These are phyloP conservation scores for Tenthredo notha DNA, from an alignment of 2,888 invertebrate species.

Conservation along the genomic window DNA sequence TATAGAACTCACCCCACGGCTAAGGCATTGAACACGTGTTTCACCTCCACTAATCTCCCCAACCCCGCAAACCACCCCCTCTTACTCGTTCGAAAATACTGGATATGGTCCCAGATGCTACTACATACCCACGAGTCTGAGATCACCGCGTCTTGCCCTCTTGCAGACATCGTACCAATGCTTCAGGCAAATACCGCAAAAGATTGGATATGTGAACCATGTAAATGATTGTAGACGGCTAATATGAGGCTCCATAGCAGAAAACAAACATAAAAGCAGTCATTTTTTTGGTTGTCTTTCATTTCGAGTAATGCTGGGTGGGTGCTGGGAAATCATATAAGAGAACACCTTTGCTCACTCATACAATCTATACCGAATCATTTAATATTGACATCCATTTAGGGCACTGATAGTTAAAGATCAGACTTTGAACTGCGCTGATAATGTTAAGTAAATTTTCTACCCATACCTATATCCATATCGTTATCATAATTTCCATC, in stretches of 20 bases:
- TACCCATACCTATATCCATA: background rate
- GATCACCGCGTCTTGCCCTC: slow-evolving; percentile 64
- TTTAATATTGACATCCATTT: background rate
- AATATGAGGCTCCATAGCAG: background rate
- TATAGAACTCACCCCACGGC: slow-evolving; percentile 59
- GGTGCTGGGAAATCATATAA: background rate
- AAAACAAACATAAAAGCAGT: background rate
- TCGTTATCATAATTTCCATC: slow-evolving; percentile 40
- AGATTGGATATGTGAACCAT: background rate
- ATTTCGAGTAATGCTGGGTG: background rate
- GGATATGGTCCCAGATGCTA: slow-evolving; percentile 75
- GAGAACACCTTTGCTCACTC: background rate
- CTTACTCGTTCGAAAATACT: slow-evolving; percentile 63
- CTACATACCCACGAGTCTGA: slow-evolving; percentile 66
- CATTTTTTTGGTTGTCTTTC: background rate
- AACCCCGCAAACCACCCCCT: slow-evolving; percentile 52
- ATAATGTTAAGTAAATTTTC: background rate
- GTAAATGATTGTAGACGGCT: slow-evolving; percentile 4
- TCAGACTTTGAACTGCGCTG: background rate
- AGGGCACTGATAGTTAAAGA: background rate
- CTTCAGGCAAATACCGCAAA: background rate
- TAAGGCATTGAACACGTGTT: slow-evolving; percentile 76
- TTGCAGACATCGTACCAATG: slow-evolving; percentile 59
- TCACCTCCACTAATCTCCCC: slow-evolving; percentile 75
- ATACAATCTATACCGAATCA: background rate